Conservation (phyloP, 1,140 invertebrate species). For the Vanessa atalanta region DNA sequence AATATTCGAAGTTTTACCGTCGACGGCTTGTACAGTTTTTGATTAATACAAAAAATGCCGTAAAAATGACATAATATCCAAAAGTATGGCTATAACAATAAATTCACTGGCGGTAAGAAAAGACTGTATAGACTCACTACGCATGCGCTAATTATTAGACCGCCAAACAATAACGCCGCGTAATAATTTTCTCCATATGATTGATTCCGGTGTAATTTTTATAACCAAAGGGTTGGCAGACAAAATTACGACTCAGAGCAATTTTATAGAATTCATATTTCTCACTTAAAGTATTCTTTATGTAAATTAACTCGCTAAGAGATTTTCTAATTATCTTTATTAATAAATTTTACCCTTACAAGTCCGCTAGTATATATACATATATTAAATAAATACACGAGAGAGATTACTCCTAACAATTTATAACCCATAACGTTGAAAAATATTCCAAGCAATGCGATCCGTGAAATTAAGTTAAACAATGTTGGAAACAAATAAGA, state of each 20-base stretch:
- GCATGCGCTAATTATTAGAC: not conserved
- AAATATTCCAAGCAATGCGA: slow-evolving; percentile 5
- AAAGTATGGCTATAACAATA: not conserved
- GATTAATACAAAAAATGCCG: slow-evolving; percentile 20
- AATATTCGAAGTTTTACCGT: slow-evolving; percentile 35
- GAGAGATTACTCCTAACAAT: no score
- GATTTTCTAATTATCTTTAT: no score
- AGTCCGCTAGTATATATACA: no score
- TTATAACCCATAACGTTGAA: not conserved
- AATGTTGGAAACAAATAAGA: not conserved
- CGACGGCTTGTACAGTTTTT: slow-evolving; percentile 26
- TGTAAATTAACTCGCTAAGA: no score
- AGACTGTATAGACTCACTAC: not conserved
- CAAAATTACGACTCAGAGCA: no score
- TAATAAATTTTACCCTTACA: no score
- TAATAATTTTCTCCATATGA: not conserved
- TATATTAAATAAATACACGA: no score
- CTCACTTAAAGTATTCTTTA: no score
- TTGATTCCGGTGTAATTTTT: not conserved
- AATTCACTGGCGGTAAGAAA: not conserved
- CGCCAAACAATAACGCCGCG: not conserved
- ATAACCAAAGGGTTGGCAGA: not conserved
- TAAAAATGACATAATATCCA: slow-evolving; percentile 11
- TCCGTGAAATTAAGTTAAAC: slow-evolving; percentile 7
- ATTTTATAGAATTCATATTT: no score